These are phyloP conservation scores for Drosophila imparisetae DNA, from an alignment of 2,888 invertebrate species.

Conservation along the genomic window DNA sequence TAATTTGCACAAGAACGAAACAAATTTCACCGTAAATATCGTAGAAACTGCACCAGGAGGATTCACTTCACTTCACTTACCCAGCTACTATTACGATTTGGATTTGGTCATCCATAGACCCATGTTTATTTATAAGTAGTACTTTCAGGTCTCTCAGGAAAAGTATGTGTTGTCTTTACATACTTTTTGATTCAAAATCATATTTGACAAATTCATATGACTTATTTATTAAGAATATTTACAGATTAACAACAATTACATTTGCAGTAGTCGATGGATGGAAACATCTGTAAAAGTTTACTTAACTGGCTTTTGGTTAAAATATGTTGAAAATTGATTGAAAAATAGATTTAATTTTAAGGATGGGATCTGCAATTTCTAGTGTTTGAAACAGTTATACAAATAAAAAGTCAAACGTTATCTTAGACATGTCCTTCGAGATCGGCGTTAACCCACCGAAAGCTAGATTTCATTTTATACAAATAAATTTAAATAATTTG, in stretches of 20 bases:
- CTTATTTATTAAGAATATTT: background rate
- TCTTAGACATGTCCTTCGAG: background rate
- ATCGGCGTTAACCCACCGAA: background rate
- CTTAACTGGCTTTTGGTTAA: background rate
- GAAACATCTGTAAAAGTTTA: background rate
- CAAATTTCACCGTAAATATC: conserved; percentile 53
- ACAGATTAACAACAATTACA: background rate
- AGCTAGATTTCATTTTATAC: accelerated
- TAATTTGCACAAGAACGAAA: conserved; percentile 46
- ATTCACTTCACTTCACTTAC: background rate
- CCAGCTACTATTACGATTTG: conserved; percentile 2
- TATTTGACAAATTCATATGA: background rate
- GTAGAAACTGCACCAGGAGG: conserved; percentile 56
- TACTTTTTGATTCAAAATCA: background rate
- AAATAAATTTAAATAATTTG: accelerated
- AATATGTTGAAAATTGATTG: background rate
- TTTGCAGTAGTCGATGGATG: background rate
- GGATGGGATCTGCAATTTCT: background rate
- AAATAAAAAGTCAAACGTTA: background rate
- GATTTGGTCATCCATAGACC: background rate
- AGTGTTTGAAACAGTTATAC: background rate
- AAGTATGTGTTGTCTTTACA: no score
- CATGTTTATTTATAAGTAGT: background rate
- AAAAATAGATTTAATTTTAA: background rate
- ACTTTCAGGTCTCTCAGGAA: background rate